These are phyloP conservation scores for Cataglyphis albicans DNA, from an alignment of 2,888 invertebrate genomes.

Conservation along the genomic window DNA sequence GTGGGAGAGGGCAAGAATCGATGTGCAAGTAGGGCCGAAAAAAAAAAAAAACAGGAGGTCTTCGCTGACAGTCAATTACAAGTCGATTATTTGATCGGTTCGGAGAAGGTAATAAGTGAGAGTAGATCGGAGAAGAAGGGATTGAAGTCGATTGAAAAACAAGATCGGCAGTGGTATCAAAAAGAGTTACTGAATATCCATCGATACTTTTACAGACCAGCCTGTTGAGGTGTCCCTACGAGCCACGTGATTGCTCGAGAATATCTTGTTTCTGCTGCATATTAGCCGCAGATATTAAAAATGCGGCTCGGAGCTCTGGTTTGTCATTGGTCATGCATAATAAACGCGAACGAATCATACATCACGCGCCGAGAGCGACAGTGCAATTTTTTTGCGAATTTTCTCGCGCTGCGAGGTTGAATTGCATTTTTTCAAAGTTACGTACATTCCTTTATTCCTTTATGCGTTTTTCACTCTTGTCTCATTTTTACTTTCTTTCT, in stretches of 20 bases:
- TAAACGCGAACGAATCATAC: constrained; percentile 43
- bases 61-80: constrained; percentile 42
- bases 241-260: constrained; percentile 58
- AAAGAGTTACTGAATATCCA: constrained; percentile 39
- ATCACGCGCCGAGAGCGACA: constrained; percentile 16
- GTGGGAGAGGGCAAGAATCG: constrained; percentile 1
- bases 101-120: not conserved
- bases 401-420: not conserved
- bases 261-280: constrained; percentile 44
- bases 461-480: not conserved
- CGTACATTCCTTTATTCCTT: not conserved
- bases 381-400: constrained; percentile 17
- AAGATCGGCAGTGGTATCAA: constrained; percentile 44
- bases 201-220: constrained; percentile 48
- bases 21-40: constrained; percentile 36
- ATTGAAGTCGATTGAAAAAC: constrained; percentile 24
- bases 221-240: constrained; percentile 49
- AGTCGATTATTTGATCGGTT: not conserved
- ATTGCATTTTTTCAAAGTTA: not conserved
- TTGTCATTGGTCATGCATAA: constrained; percentile 85
- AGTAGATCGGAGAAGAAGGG: not conserved
- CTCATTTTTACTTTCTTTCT: not conserved
- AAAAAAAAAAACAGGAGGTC: constrained; percentile 56
- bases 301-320: constrained; percentile 86
- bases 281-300: constrained; percentile 69